Evolutionary conservation across 2,797 vertebrate genomes (phyloP).

Genomic region (Mergus octosetaceus): DNA sequence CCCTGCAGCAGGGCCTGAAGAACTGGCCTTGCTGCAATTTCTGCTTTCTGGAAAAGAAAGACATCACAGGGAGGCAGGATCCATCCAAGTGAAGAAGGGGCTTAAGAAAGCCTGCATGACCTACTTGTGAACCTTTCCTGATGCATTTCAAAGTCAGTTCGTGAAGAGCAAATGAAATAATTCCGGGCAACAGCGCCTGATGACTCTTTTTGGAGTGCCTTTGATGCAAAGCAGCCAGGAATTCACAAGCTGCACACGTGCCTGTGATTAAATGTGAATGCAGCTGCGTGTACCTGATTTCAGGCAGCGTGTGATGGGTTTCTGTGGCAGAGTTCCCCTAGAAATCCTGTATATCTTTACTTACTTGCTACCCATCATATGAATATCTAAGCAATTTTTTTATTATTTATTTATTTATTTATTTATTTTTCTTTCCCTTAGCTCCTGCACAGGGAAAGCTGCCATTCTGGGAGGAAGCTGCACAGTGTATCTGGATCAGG

Average conservation of each 20-base stretch:
- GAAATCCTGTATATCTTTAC: background rate
- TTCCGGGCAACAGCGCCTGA: background rate
- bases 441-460: background rate
- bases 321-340: background rate
- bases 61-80: background rate
- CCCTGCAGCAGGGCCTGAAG: background rate
- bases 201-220: background rate
- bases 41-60: background rate
- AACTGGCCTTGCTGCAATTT: background rate
- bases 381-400: background rate
- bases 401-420: background rate
- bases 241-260: background rate
- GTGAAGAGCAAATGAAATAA: background rate
- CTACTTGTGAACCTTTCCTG: conserved; percentile 1
- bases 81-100: background rate
- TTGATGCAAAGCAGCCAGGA: background rate
- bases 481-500: background rate
- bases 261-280: background rate
- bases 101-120: background rate
- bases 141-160: background rate
- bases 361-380: background rate
- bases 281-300: background rate
- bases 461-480: background rate
- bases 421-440: background rate
- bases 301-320: background rate